Percentiles rank a stretch among this genome's conserved stretches.
phyloP scores from a whole-genome alignment of 2,797 vertebrate genomes.

The Acestrorhynchus altus region DNA sequence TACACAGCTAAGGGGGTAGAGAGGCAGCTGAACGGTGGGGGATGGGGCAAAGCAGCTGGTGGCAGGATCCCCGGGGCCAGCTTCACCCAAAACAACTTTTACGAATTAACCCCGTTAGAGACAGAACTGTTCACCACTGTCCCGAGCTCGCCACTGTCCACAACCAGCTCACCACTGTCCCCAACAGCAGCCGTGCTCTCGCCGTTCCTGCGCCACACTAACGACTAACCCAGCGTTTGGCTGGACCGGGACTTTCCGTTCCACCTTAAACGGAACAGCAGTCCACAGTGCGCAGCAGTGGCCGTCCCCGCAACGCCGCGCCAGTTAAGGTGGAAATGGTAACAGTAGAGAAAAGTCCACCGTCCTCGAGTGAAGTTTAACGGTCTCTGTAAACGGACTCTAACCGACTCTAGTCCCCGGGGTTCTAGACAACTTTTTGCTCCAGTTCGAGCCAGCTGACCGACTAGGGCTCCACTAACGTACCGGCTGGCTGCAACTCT shows the following conservation, averaged over 20 bases:
- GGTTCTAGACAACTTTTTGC: too few relatives aligned
- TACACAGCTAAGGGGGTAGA: not conserved
- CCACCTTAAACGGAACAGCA: not conserved
- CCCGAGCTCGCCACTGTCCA: too few relatives aligned
- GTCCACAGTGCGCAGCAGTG: not conserved
- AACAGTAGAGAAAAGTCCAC: not conserved
- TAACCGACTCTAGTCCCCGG: too few relatives aligned
- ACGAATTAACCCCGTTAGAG: too few relatives aligned
- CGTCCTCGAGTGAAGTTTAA: not conserved
- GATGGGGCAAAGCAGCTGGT: not conserved
- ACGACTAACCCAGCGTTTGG: too few relatives aligned
- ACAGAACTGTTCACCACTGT: not conserved
- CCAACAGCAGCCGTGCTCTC: not conserved
- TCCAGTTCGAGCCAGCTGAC: too few relatives aligned
- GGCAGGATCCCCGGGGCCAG: not conserved
- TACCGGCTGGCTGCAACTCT: too few relatives aligned
- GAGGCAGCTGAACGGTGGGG: not conserved
- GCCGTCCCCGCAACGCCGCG: not conserved
- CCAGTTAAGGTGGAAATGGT: not conserved
- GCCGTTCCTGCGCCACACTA: not conserved
- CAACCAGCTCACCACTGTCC: too few relatives aligned
- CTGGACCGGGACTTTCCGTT: not conserved
- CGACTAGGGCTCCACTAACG: too few relatives aligned
- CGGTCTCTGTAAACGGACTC: not conserved
- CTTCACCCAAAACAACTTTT: not conserved